Percentiles rank a stretch among this genome's conserved stretches.
These are phyloP conservation scores for Nothoprocta pentlandii DNA, from an alignment of 2,113 vertebrate genomes.

Conservation along the genomic window DNA sequence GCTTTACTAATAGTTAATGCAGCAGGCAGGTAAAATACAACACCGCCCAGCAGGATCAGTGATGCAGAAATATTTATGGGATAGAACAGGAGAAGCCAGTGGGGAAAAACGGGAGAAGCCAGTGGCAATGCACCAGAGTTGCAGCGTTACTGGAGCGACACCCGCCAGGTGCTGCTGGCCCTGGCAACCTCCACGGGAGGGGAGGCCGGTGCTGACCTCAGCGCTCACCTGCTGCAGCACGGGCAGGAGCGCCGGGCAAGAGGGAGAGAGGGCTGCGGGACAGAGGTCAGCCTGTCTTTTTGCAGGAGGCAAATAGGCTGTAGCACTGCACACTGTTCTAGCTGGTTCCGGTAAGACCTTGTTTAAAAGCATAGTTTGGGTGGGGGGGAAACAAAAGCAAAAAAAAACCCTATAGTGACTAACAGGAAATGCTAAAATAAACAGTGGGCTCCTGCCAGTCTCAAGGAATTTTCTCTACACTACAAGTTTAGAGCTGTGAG, in stretches of 20 bases:
- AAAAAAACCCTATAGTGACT: neutral
- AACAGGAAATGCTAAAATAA: neutral
- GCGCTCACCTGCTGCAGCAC: neutral
- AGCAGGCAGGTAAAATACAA: neutral
- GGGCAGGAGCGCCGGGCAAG: neutral
- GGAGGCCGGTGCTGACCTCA: neutral
- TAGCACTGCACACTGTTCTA: neutral
- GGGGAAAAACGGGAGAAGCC: neutral
- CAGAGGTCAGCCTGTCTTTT: neutral
- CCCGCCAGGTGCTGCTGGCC: rapidly evolving
- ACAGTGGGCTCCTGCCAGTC: neutral
- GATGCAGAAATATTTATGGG: neutral
- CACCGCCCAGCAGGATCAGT: neutral
- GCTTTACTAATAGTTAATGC: neutral
- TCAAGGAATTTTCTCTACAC: neutral
- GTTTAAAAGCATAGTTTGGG: neutral
- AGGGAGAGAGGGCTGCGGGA: neutral
- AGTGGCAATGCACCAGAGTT: neutral
- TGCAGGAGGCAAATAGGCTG: neutral
- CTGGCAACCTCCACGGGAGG: rapidly evolving
- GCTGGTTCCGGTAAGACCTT: neutral
- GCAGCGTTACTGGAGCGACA: neutral
- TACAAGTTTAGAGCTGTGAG: neutral
- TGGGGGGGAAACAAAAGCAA: neutral
- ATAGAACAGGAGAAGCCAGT: neutral